Conservation (phyloP, 1,140 invertebrate species). For the Drosophila hydei region DNA sequence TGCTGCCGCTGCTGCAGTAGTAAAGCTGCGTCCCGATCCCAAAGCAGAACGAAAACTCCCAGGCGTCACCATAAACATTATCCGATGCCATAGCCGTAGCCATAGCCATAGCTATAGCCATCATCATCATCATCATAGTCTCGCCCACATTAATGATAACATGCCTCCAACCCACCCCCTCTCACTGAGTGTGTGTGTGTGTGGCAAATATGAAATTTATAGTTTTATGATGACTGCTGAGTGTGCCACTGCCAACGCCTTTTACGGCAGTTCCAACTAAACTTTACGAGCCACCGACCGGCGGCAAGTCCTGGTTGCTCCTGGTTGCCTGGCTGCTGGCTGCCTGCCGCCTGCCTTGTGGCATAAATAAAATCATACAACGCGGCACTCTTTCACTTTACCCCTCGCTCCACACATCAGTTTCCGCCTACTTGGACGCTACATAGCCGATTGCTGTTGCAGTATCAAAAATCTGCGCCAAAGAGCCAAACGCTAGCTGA, state of each 20-base stretch:
- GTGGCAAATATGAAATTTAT: conserved; percentile 83
- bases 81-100: conserved; percentile 64
- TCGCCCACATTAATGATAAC: conserved; percentile 79
- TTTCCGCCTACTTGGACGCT: conserved; percentile 77
- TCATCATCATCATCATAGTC: conserved; percentile 53
- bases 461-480: conserved; percentile 61
- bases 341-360: conserved; percentile 37
- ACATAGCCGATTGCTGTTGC: conserved; percentile 75
- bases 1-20: conserved; percentile 33
- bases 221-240: conserved; percentile 83
- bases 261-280: conserved; percentile 79
- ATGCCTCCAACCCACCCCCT: conserved; percentile 26
- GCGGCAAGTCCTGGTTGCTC: conserved; percentile 16
- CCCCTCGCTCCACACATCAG: conserved; percentile 44
- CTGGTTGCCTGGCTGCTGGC: neutral
- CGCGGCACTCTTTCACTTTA: conserved; percentile 28
- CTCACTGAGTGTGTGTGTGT: conserved; percentile 26
- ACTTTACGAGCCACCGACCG: conserved; percentile 70
- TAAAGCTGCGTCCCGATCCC: conserved; percentile 15
- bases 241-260: conserved; percentile 80
- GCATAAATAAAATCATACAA: conserved; percentile 80
- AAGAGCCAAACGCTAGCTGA: conserved; percentile 16
- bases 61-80: conserved; percentile 79
- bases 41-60: conserved; percentile 61
- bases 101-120: conserved; percentile 32